phyloP scores from a whole-genome alignment of 2,113 vertebrate species.

The Apus apus region DNA sequence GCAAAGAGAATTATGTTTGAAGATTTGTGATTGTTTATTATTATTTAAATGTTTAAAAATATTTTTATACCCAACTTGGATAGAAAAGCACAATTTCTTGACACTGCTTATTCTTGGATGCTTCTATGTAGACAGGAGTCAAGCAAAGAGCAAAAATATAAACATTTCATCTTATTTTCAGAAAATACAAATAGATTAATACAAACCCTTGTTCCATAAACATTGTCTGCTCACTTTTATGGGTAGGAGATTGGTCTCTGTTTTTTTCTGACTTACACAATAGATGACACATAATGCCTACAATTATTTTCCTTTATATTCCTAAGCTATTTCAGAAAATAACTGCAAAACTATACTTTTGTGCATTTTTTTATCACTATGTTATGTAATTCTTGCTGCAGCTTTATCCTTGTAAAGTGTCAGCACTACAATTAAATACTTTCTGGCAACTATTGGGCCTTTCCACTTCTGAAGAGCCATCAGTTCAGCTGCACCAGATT shows the following conservation, averaged over 20 bases:
- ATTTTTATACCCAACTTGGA: background rate
- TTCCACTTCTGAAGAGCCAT: background rate
- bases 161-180: background rate
- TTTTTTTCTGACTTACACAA: background rate
- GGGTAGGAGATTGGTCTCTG: background rate
- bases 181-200: background rate
- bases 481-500: background rate
- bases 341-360: background rate
- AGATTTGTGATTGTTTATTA: background rate
- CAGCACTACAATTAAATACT: background rate
- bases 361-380: background rate
- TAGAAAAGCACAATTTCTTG: background rate
- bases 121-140: background rate
- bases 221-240: background rate
- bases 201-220: background rate
- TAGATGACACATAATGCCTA: background rate
- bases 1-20: background rate
- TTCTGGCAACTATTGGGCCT: background rate
- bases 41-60: background rate
- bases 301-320: background rate
- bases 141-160: background rate
- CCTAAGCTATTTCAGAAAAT: background rate
- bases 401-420: background rate
- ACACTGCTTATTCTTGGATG: constrained; percentile 39
- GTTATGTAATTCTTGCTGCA: background rate